Evolutionary conservation across 2,888 invertebrate species (phyloP).

Genomic region (Tetragonisca angustula): DNA sequence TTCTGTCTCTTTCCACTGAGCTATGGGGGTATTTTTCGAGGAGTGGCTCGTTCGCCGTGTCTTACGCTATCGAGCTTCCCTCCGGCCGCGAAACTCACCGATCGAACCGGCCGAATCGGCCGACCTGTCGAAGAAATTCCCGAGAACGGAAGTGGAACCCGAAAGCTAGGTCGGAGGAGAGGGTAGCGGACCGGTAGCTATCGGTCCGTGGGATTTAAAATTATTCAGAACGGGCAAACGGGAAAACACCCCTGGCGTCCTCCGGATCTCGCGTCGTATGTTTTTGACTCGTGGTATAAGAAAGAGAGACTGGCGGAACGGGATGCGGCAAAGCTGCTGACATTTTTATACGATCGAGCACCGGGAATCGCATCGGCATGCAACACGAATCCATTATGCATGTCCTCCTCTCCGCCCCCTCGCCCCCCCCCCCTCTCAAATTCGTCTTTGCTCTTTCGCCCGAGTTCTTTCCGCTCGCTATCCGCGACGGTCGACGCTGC

Average conservation of each 20-base stretch:
- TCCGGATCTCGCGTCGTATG: slow-evolving; percentile 44
- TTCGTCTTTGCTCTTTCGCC: slow-evolving; percentile 60
- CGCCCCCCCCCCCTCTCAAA: slow-evolving; percentile 19
- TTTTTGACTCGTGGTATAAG: slow-evolving; percentile 48
- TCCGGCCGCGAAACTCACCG: slow-evolving; percentile 20
- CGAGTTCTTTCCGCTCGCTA: slow-evolving; percentile 43
- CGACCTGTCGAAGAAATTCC: not conserved
- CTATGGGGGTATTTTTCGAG: slow-evolving; percentile 53
- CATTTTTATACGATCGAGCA: slow-evolving; percentile 68
- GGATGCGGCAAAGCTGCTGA: slow-evolving; percentile 62
- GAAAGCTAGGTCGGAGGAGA: not conserved
- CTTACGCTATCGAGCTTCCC: slow-evolving; percentile 10
- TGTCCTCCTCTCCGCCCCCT: slow-evolving; percentile 46
- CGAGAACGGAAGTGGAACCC: not conserved
- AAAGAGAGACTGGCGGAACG: slow-evolving; percentile 34
- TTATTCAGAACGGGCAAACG: slow-evolving; percentile 61
- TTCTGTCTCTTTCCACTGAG: slow-evolving; percentile 47
- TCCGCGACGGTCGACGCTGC: slow-evolving; percentile 4
- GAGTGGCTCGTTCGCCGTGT: not conserved
- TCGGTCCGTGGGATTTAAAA: slow-evolving; percentile 56
- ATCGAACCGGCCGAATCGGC: slow-evolving; percentile 3
- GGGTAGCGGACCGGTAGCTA: not conserved
- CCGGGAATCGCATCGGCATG: slow-evolving; percentile 66
- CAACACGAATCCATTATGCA: slow-evolving; percentile 70
- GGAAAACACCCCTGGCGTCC: slow-evolving; percentile 50